Evolutionary conservation across 2,888 invertebrate species (phyloP).

Genomic region (Sarcophaga carnaria): DNA sequence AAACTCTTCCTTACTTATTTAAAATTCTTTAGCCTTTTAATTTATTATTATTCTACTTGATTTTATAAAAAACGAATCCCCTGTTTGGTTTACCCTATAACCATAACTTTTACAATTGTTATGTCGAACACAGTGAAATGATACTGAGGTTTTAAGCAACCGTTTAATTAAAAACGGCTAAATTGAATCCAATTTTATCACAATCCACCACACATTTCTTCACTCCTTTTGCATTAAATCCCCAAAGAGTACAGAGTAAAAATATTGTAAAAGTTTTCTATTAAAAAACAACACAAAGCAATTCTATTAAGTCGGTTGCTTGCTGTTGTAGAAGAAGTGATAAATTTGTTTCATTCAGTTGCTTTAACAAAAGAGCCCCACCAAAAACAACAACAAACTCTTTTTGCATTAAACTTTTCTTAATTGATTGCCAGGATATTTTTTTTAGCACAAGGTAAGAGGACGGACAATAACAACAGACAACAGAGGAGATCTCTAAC

Average conservation of each 20-base stretch:
- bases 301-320: neutral
- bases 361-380: neutral
- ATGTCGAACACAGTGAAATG: neutral
- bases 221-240: neutral
- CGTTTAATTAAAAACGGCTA: neutral
- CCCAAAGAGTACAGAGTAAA: neutral
- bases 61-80: too few relatives aligned
- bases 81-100: too few relatives aligned
- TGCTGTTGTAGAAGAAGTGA: neutral
- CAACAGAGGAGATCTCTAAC: too few relatives aligned
- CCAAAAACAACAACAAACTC: neutral
- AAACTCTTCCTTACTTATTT: too few relatives aligned
- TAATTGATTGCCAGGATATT: conserved; percentile 1
- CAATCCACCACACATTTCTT: neutral
- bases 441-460: too few relatives aligned
- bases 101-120: neutral
- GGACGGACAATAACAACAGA: too few relatives aligned
- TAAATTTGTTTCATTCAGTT: neutral
- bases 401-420: neutral
- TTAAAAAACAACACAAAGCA: neutral
- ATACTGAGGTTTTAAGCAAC: neutral
- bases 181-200: neutral
- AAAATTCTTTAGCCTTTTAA: too few relatives aligned
- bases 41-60: too few relatives aligned
- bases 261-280: neutral